Evolutionary conservation across 2,113 vertebrate species (phyloP), one percentile per base, ranked within the genome.

Genomic region (Microtus oregoni): DNA sequence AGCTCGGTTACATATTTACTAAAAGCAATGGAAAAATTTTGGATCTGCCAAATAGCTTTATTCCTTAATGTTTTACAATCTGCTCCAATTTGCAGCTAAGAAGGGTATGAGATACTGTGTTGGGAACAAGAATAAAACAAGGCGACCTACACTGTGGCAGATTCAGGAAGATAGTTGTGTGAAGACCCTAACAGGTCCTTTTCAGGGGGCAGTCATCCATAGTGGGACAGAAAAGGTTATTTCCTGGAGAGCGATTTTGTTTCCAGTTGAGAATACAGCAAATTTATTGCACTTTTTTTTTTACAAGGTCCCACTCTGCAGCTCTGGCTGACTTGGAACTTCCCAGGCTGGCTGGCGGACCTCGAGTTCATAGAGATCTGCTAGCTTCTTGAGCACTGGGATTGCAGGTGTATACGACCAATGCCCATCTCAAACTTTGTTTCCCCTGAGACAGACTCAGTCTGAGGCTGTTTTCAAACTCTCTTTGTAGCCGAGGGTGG

Each of bases 1-100:
- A 96, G 61, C 77, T 93, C 94, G 73, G 75, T 70, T 96, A 52
- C 85, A 92, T 95, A 89, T 96, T 98, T 96, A 88, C 85, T 86
- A 88, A 94, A 94, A 95, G 86, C 22, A 86, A 97, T 96, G 97
- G 97, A 96, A 94, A 97, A 96, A 88, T 50, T 83, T 75, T 14
- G 30, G 68, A 77, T 47, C 81, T 94, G 92, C 95, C 96, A 97
- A 96, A 79, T 82, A 82, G 82, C 47, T 95, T 96, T 92, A 89
- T 52, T 79, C 92, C 73, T 85, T 90, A 82, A 72, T 96, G 93
- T 97, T 89, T 95, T 68, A 95, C 86, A 91, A 85, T 98, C 96
- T 94, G 61, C 90, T 94, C 55, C 67, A 86, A 89, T 95, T 96
- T 92, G 67, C 72, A 92, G 94, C 13, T 38, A 26, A 82, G 86